Evolutionary conservation across 2,113 vertebrate species (phyloP).

Genomic region (Hepsetus odoe): DNA sequence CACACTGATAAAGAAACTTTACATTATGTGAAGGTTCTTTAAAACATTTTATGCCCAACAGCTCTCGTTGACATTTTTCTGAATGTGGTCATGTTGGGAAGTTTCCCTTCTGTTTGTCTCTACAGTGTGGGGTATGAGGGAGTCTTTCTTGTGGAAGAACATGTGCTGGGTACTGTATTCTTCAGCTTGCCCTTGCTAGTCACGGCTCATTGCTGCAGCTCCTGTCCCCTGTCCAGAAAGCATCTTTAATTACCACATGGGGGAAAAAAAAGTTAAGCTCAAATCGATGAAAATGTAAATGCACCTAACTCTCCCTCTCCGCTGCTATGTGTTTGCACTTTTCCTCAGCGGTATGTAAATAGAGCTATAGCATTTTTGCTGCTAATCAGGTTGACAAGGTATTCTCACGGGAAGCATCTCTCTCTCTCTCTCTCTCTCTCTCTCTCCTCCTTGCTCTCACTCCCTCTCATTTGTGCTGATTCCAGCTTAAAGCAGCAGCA

Average conservation of each 20-base stretch:
- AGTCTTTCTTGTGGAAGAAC: background rate
- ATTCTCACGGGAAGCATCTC: slow-evolving; percentile 16
- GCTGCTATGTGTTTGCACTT: background rate
- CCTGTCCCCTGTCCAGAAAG: slow-evolving; percentile 32
- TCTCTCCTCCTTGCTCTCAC: slow-evolving; percentile 19
- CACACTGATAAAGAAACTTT: no score
- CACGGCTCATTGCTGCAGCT: background rate
- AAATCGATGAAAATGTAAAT: slow-evolving; percentile 72
- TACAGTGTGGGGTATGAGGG: background rate
- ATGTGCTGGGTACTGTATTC: background rate
- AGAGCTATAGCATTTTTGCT: slow-evolving; percentile 30
- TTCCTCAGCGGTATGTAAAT: background rate
- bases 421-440: background rate
- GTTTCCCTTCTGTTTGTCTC: background rate
- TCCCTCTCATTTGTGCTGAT: slow-evolving; percentile 67
- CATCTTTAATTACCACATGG: slow-evolving; percentile 54
- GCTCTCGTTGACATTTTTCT: no score
- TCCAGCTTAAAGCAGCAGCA: slow-evolving; percentile 63
- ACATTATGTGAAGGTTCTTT: no score
- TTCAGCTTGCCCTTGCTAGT: background rate
- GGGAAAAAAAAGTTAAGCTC: slow-evolving; percentile 59
- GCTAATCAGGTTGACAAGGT: slow-evolving; percentile 26
- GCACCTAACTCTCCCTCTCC: slow-evolving; percentile 34
- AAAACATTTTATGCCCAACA: no score
- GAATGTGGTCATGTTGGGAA: no score